phyloP scores from a whole-genome alignment of 2,113 vertebrate species.

The Emydocephalus ijimae region DNA sequence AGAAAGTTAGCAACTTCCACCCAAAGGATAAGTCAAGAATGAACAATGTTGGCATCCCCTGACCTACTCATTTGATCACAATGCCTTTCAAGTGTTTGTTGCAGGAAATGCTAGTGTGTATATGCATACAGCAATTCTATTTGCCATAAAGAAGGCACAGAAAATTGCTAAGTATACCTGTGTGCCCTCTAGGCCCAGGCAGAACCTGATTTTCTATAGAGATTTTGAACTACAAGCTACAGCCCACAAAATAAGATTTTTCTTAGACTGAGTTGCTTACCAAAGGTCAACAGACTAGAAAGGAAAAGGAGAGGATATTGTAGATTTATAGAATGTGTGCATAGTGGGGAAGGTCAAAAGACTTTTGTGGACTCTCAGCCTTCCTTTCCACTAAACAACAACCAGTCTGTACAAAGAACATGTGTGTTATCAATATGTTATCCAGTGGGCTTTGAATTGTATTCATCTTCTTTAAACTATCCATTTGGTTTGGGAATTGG shows the following conservation, averaged over 20 bases:
- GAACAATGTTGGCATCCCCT: background rate
- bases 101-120: background rate
- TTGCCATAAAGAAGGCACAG: background rate
- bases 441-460: background rate
- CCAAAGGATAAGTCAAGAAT: background rate
- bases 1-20: background rate
- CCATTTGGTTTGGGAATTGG: background rate
- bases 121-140: background rate
- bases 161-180: background rate
- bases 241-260: background rate
- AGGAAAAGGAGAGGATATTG: background rate
- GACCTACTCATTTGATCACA: background rate
- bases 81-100: background rate
- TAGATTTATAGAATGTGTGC: background rate
- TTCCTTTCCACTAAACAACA: background rate
- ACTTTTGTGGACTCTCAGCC: background rate
- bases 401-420: background rate
- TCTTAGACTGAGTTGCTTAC: background rate
- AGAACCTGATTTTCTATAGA: background rate
- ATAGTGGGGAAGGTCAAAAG: background rate
- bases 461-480: too few species aligned
- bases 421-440: background rate
- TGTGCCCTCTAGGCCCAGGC: background rate
- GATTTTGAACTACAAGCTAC: background rate
- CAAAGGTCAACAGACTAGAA: background rate